Conservation (phyloP, 2,797 vertebrate species). For the Gymnothorax javanicus region DNA sequence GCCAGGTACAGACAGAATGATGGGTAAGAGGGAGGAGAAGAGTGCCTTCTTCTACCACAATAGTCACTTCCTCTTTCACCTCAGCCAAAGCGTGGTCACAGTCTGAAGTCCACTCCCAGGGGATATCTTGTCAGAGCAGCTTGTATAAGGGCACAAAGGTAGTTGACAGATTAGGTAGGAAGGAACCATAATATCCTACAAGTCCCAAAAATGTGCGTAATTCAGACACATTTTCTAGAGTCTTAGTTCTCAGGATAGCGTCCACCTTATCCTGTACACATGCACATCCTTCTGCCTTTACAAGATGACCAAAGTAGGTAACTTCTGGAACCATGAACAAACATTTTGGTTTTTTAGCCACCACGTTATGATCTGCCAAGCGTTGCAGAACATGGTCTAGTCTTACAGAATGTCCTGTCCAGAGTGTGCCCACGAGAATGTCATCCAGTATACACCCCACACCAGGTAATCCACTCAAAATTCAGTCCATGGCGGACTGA, state of each 20-base stretch:
- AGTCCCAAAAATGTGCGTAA: slow-evolving; percentile 20
- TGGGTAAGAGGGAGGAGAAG: too few relatives aligned
- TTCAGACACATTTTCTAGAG: slow-evolving; percentile 24
- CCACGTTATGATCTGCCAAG: neutral
- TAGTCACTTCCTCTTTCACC: neutral
- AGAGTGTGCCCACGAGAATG: slow-evolving; percentile 26
- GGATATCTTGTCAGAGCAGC: slow-evolving; percentile 32
- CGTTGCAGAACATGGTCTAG: slow-evolving; percentile 1
- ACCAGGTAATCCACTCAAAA: neutral
- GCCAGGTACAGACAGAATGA: too few relatives aligned
- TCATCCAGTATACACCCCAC: slow-evolving; percentile 29
- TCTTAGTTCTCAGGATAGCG: neutral
- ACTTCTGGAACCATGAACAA: neutral
- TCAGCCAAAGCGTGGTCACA: slow-evolving; percentile 25
- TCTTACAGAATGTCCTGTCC: too few relatives aligned
- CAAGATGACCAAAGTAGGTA: too few relatives aligned
- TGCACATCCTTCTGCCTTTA: neutral
- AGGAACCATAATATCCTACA: slow-evolving; percentile 30
- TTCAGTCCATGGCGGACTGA: slow-evolving; percentile 31
- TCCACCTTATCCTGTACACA: neutral
- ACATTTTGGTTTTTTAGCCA: neutral
- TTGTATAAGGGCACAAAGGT: too few relatives aligned
- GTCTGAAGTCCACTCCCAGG: slow-evolving; percentile 24
- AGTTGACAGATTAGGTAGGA: too few relatives aligned
- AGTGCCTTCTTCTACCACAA: too few relatives aligned